These are phyloP conservation scores for Rhyzopertha dominica DNA, from an alignment of 1,140 invertebrate genomes.

Conservation along the genomic window DNA sequence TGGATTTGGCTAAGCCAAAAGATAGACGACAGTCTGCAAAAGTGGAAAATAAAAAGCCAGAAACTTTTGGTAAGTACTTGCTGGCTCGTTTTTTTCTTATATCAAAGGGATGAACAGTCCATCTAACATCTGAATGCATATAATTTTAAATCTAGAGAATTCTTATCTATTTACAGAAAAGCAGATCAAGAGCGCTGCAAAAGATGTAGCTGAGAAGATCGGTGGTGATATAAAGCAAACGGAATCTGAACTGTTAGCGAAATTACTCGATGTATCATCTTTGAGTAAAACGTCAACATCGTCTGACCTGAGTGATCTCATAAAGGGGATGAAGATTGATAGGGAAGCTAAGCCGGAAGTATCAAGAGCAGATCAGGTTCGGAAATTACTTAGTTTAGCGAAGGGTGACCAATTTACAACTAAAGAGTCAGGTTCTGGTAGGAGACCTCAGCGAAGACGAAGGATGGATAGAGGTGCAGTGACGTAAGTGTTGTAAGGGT, in stretches of 20 bases:
- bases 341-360: constrained; percentile 43
- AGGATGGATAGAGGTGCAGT: too few relatives aligned
- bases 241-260: constrained; percentile 69
- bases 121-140: neutral
- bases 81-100: constrained; percentile 19
- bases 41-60: constrained; percentile 12
- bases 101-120: constrained; percentile 4
- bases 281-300: constrained; percentile 21
- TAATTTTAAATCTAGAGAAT: constrained; percentile 2
- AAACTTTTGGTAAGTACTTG: constrained; percentile 19
- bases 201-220: constrained; percentile 60
- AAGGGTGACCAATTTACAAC: too few relatives aligned
- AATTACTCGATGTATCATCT: constrained; percentile 47
- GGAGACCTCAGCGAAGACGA: too few relatives aligned
- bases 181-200: constrained; percentile 55
- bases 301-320: constrained; percentile 55
- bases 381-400: too few relatives aligned
- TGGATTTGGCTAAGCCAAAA: constrained; percentile 32
- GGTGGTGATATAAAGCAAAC: constrained; percentile 63
- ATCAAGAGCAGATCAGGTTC: constrained; percentile 35
- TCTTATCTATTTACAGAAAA: constrained; percentile 38
- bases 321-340: constrained; percentile 72
- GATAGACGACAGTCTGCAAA: constrained; percentile 24
- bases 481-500: too few relatives aligned
- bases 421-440: too few relatives aligned